These are phyloP conservation scores for Linyphia triangularis DNA, from an alignment of 2,888 invertebrate species.

Conservation along the genomic window DNA sequence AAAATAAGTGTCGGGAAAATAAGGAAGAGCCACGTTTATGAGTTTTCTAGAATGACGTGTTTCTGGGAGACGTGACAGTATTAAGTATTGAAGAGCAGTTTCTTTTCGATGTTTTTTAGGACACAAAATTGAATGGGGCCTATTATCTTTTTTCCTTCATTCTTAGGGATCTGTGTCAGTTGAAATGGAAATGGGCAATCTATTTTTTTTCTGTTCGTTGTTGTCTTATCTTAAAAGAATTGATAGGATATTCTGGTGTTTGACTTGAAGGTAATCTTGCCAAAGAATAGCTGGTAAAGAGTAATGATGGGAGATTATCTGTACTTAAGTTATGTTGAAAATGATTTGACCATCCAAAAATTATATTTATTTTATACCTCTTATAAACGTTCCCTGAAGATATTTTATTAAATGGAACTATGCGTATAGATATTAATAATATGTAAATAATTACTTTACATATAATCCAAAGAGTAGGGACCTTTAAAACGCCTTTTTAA, in stretches of 20 bases:
- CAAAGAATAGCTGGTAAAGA: too few species aligned
- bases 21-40: slow-evolving; percentile 34
- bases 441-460: too few species aligned
- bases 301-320: too few species aligned
- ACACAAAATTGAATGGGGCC: slow-evolving; percentile 11
- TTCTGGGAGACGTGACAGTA: slow-evolving; percentile 31
- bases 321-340: background rate
- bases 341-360: too few species aligned
- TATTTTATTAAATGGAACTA: too few species aligned
- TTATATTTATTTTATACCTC: too few species aligned
- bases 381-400: too few species aligned
- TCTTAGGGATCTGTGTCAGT: slow-evolving; percentile 1
- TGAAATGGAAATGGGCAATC: slow-evolving; percentile 40
- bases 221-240: background rate
- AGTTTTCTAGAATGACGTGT: slow-evolving; percentile 33
- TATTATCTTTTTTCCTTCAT: slow-evolving; percentile 27
- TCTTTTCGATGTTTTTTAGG: background rate
- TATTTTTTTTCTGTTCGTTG: slow-evolving; percentile 23
- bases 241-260: background rate
- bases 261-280: too few species aligned
- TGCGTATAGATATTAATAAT: too few species aligned
- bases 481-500: too few species aligned
- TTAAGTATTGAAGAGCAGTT: slow-evolving; percentile 32
- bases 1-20: background rate
- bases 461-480: too few species aligned